Base-by-base conservation (phyloP, 1,140 invertebrate species). In the Dinoponera quadriceps region DNA sequence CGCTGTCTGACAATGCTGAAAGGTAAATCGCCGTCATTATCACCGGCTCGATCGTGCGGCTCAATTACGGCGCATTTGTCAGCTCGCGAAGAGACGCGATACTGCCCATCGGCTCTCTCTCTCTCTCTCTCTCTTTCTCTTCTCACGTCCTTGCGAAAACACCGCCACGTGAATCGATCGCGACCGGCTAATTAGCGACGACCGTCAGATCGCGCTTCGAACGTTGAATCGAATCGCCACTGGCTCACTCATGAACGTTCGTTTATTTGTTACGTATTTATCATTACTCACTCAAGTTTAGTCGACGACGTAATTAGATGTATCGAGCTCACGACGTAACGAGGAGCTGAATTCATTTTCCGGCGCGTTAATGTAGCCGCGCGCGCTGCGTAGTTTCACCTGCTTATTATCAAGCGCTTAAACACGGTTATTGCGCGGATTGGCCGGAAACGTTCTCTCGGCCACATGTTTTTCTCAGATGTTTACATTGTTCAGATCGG, bases 1-100 rank as follows among this genome's bases (percentile, higher is more conserved):
- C 88, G 84, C 29, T 93, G 92, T 73, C 84, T 93, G 3, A 92
- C 91, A 11, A 91, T 74, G 86, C 54, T 87, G 29, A 86, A 92
- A 89, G 92, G 92, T 92, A 88, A 65, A 73, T 29, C 60, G 16
- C 55, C 14, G 13, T 69, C 25, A 62, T 78, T 83, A 68, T 78
- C 60, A 29, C 20, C 62, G 22, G 51, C 3, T 14, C 16, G 51
- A 77, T 83, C 62, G 27, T 59, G 20, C 57, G 22, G 54, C 29
- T 49, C 75, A 84, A 69, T 60, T 80, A 80, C 48, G 9, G 44
- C 44, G 69, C 66, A 62, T 82, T 82, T 82, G 55, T 82, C 57
- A 73, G 38, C 3, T 33, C 9, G 38, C 51, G 51, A 69, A 68
- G 63, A 75, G 63, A 75, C n/a, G 73, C 60, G 73, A 48, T 80